Evolutionary conservation across 1,140 invertebrate species (phyloP), one percentile per base, ranked within the genome.

Genomic region (Drosophila littoralis): DNA sequence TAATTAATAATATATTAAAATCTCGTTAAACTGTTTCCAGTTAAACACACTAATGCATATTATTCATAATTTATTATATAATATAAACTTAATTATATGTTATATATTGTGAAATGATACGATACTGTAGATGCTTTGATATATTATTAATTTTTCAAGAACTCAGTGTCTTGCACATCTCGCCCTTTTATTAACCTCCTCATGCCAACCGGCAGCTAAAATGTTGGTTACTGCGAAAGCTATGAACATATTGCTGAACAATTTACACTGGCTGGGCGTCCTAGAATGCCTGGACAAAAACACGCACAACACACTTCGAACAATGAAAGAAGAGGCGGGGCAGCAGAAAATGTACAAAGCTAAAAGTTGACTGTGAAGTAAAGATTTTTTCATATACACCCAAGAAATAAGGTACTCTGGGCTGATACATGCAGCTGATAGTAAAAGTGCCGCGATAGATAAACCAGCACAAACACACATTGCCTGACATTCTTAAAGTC

Each of bases 191-290:
- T 13, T 35, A 15, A 38, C 32, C 32, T 28, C 7, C 8, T 36
- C 8, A 33, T 32, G 57, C 61, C 51, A 75, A 61, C 50, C 63
- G 54, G 66, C 50, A 58, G 51, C 38, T 54, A 61, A 45, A 60
- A 52, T 52, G 45, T 60, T 48, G 59, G 63, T 55, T 67, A 65
- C 60, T 79, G 38, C 63, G 58, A 79, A 52, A 60, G 70, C 35
- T 59, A 17, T 42, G 54, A 80, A 72, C 83, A 88, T 83, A 86
- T 86, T 86, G 83, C 74, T 59, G 69, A 50, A 69, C 72, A 73
- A 79, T 83, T 83, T 64, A 71, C 79, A 58, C 77, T 54, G 54
- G 64, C 33, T 58, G 60, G 48, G 50, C 65, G 65, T 83, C 72
- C 79, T 83, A 74, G 76, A 35, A 50, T 64, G 68, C 63, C 59